Percentiles rank a stretch among this genome's conserved stretches.
Conservation (phyloP, 2,113 vertebrate species). For the Fregetta grallaria region DNA sequence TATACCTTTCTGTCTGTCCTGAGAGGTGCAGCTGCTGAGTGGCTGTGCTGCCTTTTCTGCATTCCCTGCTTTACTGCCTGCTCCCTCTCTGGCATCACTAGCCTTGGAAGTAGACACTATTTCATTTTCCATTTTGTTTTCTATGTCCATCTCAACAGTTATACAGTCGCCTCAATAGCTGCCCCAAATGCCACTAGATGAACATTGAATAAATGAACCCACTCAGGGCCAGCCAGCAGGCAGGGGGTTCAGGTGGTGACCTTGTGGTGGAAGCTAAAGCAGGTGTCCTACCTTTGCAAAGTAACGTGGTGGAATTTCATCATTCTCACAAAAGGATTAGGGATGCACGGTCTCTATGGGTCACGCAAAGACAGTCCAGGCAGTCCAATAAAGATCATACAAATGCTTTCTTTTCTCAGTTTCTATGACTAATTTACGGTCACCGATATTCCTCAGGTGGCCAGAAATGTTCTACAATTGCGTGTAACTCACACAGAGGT, state of each 20-base stretch:
- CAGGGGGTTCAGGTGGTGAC: background rate
- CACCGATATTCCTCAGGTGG: background rate
- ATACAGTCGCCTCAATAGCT: background rate
- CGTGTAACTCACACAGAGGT: background rate
- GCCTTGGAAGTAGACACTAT: background rate
- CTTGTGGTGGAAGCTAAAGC: background rate
- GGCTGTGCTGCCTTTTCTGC: background rate
- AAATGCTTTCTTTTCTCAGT: background rate
- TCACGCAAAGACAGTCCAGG: background rate
- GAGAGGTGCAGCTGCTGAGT: background rate
- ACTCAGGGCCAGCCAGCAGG: background rate
- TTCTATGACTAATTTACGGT: background rate
- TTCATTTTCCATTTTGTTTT: background rate
- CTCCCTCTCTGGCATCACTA: background rate
- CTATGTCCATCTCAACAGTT: background rate
- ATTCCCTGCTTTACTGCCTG: background rate
- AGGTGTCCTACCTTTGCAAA: background rate
- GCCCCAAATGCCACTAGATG: background rate
- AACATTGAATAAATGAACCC: background rate
- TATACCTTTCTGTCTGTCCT: background rate
- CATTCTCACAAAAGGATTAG: background rate
- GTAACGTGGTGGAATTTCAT: background rate
- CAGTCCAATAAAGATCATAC: background rate
- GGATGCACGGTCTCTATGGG: fast-evolving
- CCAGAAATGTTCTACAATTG: background rate